Evolutionary conservation across 1,140 invertebrate species (phyloP), one percentile per base, ranked within the genome.

Genomic region (Ostrea edulis): DNA sequence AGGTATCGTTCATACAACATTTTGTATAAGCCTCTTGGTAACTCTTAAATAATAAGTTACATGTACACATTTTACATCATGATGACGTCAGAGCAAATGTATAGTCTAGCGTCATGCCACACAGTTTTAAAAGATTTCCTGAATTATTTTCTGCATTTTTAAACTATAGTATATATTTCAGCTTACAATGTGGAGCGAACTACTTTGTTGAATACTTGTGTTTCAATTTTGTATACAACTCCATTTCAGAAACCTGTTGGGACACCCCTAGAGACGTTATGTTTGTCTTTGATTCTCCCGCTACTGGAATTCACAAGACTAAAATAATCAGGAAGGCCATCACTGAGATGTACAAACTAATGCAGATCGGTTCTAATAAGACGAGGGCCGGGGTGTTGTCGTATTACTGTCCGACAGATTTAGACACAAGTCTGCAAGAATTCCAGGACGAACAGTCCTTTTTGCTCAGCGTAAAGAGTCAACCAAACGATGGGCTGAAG

Each of bases 251-350:
- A 77, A 71, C 25, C 12, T 77, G 68, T 25, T 77, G 68, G 68
- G 68, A 77, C 4, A 77, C 22, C 9, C 22, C 68, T 77, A 35
- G 68, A 2, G 91, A 93, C 81, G 68, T 92, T 20, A 86, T 93
- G 58, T 93, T 93, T 82, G 86, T 92, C 4, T 93, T 90, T 87
- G 90, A 93, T 77, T 65, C 90, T 35, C 65, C 86, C 5, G 86
- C 88, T 11, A 82, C 91, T 62, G 90, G 91, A 53, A 14, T 54
- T 4, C 20, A 11, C 0, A 85, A 89, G 44, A 81, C 90, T 11
- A 82, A 68, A 4, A 68, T 85, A 8, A 90, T 93, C 3, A 68
- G 86, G 8, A 25, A 85, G 62, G 91, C 92, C 62, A 86, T 92
- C 14, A 29, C 88, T 7, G 82, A 62, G 14, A 65, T 92, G 20